Evolutionary conservation across 2,113 vertebrate genomes (phyloP).

Genomic region (Terrapene triunguis): DNA sequence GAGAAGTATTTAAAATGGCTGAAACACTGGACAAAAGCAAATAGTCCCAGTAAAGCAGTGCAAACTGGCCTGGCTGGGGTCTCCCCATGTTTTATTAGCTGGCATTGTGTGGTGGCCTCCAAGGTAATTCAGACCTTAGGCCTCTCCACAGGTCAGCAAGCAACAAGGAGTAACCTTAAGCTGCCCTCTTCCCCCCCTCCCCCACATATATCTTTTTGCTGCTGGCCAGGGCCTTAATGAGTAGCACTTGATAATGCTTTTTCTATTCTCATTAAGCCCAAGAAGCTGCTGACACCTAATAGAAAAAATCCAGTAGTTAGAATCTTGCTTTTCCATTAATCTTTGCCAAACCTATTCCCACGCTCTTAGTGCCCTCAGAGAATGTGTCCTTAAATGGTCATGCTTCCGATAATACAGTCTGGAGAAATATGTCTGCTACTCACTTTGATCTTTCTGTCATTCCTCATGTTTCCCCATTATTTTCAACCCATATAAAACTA

Average conservation of each 20-base stretch:
- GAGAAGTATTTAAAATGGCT: neutral
- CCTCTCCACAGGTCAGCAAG: neutral
- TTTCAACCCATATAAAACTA: constrained; percentile 56
- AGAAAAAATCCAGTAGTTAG: neutral
- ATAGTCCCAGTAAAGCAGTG: neutral
- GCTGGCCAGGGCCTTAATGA: neutral
- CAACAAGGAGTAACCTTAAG: neutral
- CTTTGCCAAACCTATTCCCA: neutral
- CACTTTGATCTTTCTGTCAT: constrained; percentile 44
- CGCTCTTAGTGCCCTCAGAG: neutral
- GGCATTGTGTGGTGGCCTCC: neutral
- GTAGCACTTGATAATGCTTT: neutral
- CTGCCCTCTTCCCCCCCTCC: neutral
- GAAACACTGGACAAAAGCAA: neutral
- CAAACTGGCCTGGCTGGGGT: neutral
- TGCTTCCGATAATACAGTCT: constrained; percentile 9
- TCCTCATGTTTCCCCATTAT: constrained; percentile 58
- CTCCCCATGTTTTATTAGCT: neutral
- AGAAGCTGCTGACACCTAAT: neutral
- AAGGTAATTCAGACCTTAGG: neutral
- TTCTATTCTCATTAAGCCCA: neutral
- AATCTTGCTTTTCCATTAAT: neutral
- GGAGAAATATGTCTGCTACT: constrained; percentile 38
- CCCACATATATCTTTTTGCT: neutral
- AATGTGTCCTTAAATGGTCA: constrained; percentile 37